Percentiles rank a stretch among this genome's conserved stretches.
Conservation (phyloP, 2,113 vertebrate species). For the Apeltes quadracus region DNA sequence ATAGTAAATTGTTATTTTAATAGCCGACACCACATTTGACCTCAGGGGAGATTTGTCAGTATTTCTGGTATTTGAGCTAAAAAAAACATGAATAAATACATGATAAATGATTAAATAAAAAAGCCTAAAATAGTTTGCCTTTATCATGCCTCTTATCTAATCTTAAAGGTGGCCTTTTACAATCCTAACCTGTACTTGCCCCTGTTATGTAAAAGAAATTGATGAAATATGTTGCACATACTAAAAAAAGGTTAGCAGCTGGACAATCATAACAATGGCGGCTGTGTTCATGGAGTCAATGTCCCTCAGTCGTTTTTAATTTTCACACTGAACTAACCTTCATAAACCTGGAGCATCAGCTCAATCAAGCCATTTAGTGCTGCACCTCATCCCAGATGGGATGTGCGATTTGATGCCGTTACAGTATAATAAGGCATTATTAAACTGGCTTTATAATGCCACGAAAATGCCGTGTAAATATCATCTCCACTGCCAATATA, state of each 20-base stretch:
- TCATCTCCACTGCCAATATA: slow-evolving; percentile 57
- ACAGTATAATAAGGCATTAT: slow-evolving; percentile 78
- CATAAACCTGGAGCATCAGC: slow-evolving; percentile 60
- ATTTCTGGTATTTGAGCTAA: not conserved
- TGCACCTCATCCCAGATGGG: slow-evolving; percentile 52
- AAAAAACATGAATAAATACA: not conserved
- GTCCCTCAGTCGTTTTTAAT: slow-evolving; percentile 10
- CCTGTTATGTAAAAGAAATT: not conserved
- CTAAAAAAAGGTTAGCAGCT: not conserved
- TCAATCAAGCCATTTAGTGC: slow-evolving; percentile 56
- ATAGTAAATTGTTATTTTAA: not conserved
- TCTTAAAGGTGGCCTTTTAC: not conserved
- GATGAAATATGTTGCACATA: not conserved
- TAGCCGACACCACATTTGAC: not conserved
- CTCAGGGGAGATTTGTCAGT: too few species aligned
- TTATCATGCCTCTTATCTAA: not conserved
- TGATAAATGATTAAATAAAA: too few species aligned
- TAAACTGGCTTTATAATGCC: slow-evolving; percentile 80
- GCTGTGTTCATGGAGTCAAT: not conserved
- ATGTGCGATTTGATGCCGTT: slow-evolving; percentile 73
- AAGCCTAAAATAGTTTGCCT: not conserved
- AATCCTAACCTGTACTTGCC: not conserved
- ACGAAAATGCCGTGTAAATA: slow-evolving; percentile 83
- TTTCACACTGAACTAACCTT: slow-evolving; percentile 59
- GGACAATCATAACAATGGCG: slow-evolving; percentile 4